phyloP scores from a whole-genome alignment of 1,140 invertebrate species.

The Globodera rostochiensis region DNA sequence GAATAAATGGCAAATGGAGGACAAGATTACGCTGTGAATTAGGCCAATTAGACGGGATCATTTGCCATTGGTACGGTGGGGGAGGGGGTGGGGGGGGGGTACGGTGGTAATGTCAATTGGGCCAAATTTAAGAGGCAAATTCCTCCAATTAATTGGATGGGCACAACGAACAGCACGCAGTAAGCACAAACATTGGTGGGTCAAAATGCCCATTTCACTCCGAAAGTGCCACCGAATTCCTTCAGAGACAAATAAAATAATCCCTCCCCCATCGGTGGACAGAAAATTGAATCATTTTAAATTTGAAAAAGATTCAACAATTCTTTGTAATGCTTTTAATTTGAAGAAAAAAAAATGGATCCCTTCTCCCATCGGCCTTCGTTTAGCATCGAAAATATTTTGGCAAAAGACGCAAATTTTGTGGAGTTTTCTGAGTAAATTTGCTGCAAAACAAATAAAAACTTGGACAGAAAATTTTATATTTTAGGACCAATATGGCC shows the following conservation, averaged over 20 bases:
- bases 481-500: too few relatives aligned
- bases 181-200: too few relatives aligned
- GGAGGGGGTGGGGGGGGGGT: not conserved
- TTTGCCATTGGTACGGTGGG: not conserved
- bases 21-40: not conserved
- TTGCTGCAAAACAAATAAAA: not conserved
- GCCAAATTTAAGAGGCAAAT: not conserved
- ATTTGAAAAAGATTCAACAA: too few relatives aligned
- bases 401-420: not conserved
- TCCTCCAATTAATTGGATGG: slow-evolving; percentile 1
- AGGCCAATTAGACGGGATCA: slow-evolving; percentile 1
- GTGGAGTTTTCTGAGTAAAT: not conserved
- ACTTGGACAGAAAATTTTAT: not conserved
- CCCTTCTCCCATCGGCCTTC: not conserved
- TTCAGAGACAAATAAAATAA: too few relatives aligned
- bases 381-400: not conserved
- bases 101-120: not conserved
- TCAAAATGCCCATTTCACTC: too few relatives aligned
- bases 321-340: too few relatives aligned
- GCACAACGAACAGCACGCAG: not conserved
- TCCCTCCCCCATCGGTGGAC: too few relatives aligned
- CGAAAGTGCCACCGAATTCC: not conserved
- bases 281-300: too few relatives aligned
- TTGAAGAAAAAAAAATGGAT: not conserved
- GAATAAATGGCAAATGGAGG: not conserved